A percentile compares a stretch with the other conserved stretches of the same genome.
These are phyloP conservation scores for Eurystomus gularis DNA, from an alignment of 2,113 vertebrate species.

Conservation along the genomic window DNA sequence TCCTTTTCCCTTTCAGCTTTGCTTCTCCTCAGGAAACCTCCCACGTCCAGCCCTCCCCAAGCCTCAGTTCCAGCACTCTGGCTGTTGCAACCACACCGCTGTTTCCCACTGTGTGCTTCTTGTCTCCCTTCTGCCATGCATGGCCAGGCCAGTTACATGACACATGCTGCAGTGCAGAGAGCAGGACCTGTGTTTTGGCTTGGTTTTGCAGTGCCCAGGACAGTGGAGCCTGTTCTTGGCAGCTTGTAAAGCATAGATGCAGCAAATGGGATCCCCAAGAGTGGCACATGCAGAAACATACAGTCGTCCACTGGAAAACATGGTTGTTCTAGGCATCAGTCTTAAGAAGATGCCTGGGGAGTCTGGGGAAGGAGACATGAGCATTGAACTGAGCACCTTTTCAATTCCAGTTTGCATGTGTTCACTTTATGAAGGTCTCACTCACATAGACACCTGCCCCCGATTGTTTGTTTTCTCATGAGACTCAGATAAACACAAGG, in stretches of 20 bases:
- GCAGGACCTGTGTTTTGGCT: not conserved
- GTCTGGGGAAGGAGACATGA: not conserved
- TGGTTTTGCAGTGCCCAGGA: not conserved
- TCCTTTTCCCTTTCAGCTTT: not conserved
- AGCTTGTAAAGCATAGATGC: not conserved
- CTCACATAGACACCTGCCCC: not conserved
- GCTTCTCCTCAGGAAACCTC: not conserved
- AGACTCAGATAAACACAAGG: not conserved
- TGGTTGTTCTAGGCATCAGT: not conserved
- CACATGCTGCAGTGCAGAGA: not conserved
- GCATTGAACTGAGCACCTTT: not conserved
- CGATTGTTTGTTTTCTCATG: not conserved
- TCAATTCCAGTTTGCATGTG: not conserved
- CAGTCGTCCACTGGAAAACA: not conserved
- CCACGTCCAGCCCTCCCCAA: not conserved
- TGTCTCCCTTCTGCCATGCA: rapidly evolving
- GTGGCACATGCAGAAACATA: rapidly evolving
- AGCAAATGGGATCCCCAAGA: rapidly evolving
- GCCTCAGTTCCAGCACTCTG: not conserved
- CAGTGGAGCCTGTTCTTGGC: rapidly evolving
- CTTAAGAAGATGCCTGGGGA: not conserved
- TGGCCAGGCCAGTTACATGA: rapidly evolving
- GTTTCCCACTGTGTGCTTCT: not conserved
- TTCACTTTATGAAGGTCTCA: not conserved
- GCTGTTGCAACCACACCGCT: rapidly evolving